These are phyloP conservation scores for Drosophila arawakana DNA, from an alignment of 1,140 invertebrate genomes.

Conservation along the genomic window DNA sequence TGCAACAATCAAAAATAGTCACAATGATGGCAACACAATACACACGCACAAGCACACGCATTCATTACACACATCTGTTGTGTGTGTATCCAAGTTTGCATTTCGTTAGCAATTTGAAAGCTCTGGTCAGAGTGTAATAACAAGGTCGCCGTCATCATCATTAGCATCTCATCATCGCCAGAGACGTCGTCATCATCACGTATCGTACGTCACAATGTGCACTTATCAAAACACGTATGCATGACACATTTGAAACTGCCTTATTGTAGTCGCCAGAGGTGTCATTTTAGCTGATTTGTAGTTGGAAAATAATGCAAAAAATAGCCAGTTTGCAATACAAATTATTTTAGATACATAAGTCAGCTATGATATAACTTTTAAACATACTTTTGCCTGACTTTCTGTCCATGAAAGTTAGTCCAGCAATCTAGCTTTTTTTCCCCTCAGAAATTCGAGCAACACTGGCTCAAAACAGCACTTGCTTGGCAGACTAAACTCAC, in stretches of 20 bases:
- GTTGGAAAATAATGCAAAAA: no score
- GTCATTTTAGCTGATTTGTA: no score
- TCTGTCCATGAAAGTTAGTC: no score
- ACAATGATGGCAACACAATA: background rate
- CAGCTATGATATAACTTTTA: no score
- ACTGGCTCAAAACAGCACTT: background rate
- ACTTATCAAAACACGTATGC: slow-evolving; percentile 13
- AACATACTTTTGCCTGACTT: no score
- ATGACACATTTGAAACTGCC: background rate
- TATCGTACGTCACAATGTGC: slow-evolving; percentile 6
- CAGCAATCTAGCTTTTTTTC: no score
- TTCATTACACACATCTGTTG: no score
- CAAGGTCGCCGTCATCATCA: slow-evolving; percentile 29
- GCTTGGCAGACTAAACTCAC: slow-evolving; percentile 10
- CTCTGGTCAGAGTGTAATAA: slow-evolving; percentile 13
- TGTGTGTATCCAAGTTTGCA: slow-evolving; percentile 11
- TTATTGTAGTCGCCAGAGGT: no score
- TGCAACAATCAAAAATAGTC: slow-evolving; percentile 14
- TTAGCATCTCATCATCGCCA: slow-evolving; percentile 1
- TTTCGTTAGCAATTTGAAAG: slow-evolving; percentile 28
- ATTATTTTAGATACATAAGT: no score
- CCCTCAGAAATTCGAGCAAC: background rate
- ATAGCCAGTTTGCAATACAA: no score
- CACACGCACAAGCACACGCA: no score
- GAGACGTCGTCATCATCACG: background rate